Conservation (phyloP, 2,797 vertebrate genomes). For the Antrozous pallidus region DNA sequence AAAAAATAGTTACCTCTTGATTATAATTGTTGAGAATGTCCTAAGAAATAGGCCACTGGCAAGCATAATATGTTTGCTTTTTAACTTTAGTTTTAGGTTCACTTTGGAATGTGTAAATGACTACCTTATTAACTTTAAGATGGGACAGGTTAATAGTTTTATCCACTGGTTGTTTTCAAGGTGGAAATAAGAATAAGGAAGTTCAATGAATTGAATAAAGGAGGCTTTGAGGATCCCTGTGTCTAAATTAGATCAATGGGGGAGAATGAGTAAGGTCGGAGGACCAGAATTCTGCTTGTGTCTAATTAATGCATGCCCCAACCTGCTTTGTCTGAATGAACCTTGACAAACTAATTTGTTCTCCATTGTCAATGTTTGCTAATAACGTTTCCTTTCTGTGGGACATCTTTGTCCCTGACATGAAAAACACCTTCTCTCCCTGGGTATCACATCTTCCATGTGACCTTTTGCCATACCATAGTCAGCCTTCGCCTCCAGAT, state of each 20-base stretch:
- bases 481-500: rapidly evolving
- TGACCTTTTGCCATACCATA: neutral
- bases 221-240: neutral
- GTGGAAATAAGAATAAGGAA: neutral
- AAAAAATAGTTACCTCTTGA: neutral
- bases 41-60: neutral
- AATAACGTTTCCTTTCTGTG: neutral
- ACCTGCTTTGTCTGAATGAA: neutral
- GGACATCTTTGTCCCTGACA: neutral
- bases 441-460: neutral
- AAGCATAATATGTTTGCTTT: neutral
- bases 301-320: neutral
- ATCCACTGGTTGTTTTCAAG: neutral
- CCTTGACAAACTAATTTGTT: neutral
- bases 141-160: constrained; percentile 24
- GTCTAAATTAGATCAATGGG: constrained; percentile 5
- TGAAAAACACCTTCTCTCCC: neutral
- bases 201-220: constrained; percentile 3
- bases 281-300: neutral
- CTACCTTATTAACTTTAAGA: constrained; percentile 11
- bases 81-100: neutral
- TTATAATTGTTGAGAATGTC: neutral
- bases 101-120: constrained; percentile 1
- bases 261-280: neutral
- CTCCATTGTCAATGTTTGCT: neutral